phyloP scores from a whole-genome alignment of 2,113 vertebrate genomes.

The Notarius lentiginosus region DNA sequence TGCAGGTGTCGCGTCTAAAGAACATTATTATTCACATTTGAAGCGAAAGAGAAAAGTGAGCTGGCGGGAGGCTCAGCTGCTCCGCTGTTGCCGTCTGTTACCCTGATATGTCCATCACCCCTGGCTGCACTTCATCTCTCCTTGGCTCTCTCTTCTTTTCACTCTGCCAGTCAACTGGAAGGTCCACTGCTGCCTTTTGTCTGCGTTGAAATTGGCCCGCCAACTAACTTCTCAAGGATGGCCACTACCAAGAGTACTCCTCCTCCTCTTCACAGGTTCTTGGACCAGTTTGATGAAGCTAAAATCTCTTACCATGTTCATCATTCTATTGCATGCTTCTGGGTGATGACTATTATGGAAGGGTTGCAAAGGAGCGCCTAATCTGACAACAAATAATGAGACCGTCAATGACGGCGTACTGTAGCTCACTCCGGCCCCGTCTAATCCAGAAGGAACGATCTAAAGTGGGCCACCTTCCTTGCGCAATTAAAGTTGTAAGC shows the following conservation, averaged over 20 bases:
- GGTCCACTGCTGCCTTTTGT: constrained; percentile 18
- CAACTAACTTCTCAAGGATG: neutral
- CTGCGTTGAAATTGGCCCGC: neutral
- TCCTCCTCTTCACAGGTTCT: constrained; percentile 1
- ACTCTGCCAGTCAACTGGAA: too few relatives aligned
- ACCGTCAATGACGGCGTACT: too few relatives aligned
- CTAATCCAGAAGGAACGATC: too few relatives aligned
- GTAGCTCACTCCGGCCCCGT: too few relatives aligned
- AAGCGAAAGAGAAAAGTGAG: constrained; percentile 38
- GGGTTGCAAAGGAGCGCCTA: neutral
- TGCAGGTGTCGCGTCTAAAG: constrained; percentile 51
- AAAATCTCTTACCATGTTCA: neutral
- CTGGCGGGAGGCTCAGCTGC: constrained; percentile 42
- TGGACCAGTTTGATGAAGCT: neutral
- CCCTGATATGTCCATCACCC: constrained; percentile 35
- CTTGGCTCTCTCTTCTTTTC: neutral
- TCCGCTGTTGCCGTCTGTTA: neutral
- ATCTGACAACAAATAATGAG: neutral
- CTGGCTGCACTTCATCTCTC: constrained; percentile 15
- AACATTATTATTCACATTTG: constrained; percentile 36
- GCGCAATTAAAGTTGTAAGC: too few relatives aligned
- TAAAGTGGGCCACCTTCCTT: too few relatives aligned
- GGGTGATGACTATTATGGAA: neutral
- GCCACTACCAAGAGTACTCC: neutral
- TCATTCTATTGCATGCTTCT: neutral